These are phyloP conservation scores for Colinus virginianus DNA, from an alignment of 2,113 vertebrate genomes.

Conservation along the genomic window DNA sequence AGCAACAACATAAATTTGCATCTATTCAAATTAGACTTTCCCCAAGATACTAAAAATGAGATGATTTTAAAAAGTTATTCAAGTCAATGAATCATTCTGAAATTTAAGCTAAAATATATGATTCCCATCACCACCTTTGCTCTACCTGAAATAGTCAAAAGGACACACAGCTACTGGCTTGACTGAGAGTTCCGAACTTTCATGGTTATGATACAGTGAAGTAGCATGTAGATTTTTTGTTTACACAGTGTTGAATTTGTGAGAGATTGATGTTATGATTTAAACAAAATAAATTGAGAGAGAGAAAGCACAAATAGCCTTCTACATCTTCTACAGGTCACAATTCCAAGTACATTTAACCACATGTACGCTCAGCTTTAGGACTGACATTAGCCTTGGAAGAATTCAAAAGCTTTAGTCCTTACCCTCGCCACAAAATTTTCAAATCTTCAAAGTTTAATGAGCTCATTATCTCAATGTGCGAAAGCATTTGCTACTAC, in stretches of 20 bases:
- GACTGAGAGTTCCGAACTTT: not conserved
- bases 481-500: not conserved
- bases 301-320: not conserved
- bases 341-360: not conserved
- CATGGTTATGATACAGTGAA: no score
- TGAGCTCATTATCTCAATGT: not conserved
- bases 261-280: not conserved
- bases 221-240: fast-evolving
- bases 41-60: not conserved
- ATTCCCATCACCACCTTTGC: not conserved
- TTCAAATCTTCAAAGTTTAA: not conserved
- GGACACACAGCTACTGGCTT: not conserved
- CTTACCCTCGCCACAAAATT: not conserved
- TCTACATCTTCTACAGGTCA: not conserved
- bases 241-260: not conserved
- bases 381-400: not conserved
- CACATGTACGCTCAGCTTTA: not conserved
- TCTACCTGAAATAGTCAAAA: not conserved
- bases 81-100: not conserved
- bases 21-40: not conserved
- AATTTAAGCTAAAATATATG: not conserved
- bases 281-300: not conserved
- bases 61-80: not conserved
- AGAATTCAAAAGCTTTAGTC: not conserved
- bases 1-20: not conserved